These are phyloP conservation scores for Melipona bicolor DNA, from an alignment of 2,888 invertebrate species.

Conservation along the genomic window DNA sequence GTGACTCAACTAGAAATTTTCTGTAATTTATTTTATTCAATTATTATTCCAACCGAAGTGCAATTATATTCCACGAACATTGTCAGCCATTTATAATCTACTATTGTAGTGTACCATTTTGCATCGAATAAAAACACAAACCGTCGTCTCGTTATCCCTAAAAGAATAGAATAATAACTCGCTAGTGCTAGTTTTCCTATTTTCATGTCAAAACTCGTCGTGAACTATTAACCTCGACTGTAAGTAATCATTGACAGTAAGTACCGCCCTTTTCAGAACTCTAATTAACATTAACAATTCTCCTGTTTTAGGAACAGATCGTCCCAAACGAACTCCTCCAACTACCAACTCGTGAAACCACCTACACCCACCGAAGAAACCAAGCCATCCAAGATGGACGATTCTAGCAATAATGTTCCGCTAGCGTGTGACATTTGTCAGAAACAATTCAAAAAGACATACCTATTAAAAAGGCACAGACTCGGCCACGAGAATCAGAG, in stretches of 20 bases:
- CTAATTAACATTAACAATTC: slow-evolving; percentile 56
- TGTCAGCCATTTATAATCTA: neutral
- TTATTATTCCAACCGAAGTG: neutral
- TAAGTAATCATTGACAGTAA: slow-evolving; percentile 55
- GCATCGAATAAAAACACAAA: slow-evolving; percentile 2
- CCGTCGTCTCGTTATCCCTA: neutral
- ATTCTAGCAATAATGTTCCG: no score
- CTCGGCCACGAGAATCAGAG: slow-evolving; percentile 23
- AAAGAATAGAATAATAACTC: neutral
- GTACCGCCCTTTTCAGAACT: slow-evolving; percentile 13
- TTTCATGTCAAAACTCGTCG: slow-evolving; percentile 26
- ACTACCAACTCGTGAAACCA: no score
- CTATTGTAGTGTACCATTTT: neutral
- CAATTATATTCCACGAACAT: neutral
- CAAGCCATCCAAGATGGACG: neutral
- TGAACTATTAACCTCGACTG: slow-evolving; percentile 57
- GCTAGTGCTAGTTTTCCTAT: slow-evolving; percentile 4
- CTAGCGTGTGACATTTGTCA: slow-evolving; percentile 38
- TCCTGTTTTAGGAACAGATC: slow-evolving; percentile 63
- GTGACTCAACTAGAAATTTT: no score
- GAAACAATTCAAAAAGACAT: slow-evolving; percentile 44
- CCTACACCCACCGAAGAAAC: neutral
- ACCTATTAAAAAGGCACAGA: slow-evolving; percentile 32
- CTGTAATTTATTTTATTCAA: no score
- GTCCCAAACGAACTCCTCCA: neutral